Evolutionary conservation across 1,140 invertebrate species (phyloP), one percentile per base, ranked within the genome.

Genomic region (Orius insidiosus): DNA sequence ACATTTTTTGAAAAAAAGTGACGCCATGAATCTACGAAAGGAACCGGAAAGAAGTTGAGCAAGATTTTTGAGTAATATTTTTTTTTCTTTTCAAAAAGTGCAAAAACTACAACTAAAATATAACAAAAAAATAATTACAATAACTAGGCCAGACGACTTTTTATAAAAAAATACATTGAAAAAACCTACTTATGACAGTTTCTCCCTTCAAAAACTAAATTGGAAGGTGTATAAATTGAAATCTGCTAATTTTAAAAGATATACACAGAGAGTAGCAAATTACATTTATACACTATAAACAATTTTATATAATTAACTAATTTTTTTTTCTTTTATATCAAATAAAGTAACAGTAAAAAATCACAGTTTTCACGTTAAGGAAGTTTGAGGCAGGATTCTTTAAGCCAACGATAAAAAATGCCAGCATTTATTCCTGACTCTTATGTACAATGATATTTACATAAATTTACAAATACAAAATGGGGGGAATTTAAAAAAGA

Each of bases 331-430:
- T 31, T 39, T 33, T 11, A 44, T 51, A 47, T 33, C 19, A 37
- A 18, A 41, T 51, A 49, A 51, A 49, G 41, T 49, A 42, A 46
- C 43, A 37, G 51, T 51, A 47, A 53, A 46, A 49, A 53, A 53
- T 53, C 52, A 53, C 52, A 53, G 52, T 51, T 53, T 32, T 49
- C 42, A 50, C 40, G 37, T 49, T 45, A 48, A 44, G 45, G 46
- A 46, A 48, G 37, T 52, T 49, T 34, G 48, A 50, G 51, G 48
- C 51, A 53, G 9, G 15, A 15, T 40, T 40, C 38, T 11, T 13
- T 11, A 43, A 15, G 9, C 38, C 11, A 40, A 40, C 11, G 38
- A 18, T 15, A 40, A 40, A 15, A 40, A 40, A 40, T 40, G 16
- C 16, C 38, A 40, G 16, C 9, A 18, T 40, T 11, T 40, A 40